Evolutionary conservation across 2,888 invertebrate genomes (phyloP).

Genomic region (Rhyacophila evoluta): DNA sequence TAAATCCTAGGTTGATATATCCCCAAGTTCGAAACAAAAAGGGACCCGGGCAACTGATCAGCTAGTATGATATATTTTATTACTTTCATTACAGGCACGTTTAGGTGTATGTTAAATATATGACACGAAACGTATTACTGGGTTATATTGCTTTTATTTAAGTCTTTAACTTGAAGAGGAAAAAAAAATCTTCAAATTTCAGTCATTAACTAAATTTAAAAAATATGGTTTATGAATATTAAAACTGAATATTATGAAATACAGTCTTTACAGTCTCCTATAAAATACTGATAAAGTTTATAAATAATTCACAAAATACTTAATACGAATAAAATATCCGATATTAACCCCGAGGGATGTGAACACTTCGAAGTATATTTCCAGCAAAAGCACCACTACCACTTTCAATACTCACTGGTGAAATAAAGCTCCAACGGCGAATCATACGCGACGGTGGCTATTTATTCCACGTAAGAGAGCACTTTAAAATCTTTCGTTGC

Average conservation of each 20-base stretch:
- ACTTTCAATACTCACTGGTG: not conserved
- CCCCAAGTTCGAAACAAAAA: too few species aligned
- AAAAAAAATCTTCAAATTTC: too few species aligned
- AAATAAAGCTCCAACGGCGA: not conserved
- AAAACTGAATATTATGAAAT: not conserved
- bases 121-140: too few species aligned
- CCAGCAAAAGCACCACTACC: not conserved
- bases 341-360: not conserved
- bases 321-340: slow-evolving; percentile 5
- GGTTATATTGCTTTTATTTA: too few species aligned
- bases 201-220: too few species aligned
- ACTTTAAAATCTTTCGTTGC: slow-evolving; percentile 26
- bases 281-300: not conserved
- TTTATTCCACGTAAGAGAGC: slow-evolving; percentile 25
- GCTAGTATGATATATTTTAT: too few species aligned
- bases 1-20: too few species aligned
- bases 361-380: not conserved
- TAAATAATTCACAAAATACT: slow-evolving; percentile 14
- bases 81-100: too few species aligned
- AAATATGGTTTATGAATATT: not conserved
- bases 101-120: too few species aligned
- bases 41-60: too few species aligned
- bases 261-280: not conserved
- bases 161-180: too few species aligned
- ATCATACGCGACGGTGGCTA: slow-evolving; percentile 13